Evolutionary conservation across 2,113 vertebrate species (phyloP), one percentile per base, ranked within the genome.

Genomic region (Eidolon helvum): DNA sequence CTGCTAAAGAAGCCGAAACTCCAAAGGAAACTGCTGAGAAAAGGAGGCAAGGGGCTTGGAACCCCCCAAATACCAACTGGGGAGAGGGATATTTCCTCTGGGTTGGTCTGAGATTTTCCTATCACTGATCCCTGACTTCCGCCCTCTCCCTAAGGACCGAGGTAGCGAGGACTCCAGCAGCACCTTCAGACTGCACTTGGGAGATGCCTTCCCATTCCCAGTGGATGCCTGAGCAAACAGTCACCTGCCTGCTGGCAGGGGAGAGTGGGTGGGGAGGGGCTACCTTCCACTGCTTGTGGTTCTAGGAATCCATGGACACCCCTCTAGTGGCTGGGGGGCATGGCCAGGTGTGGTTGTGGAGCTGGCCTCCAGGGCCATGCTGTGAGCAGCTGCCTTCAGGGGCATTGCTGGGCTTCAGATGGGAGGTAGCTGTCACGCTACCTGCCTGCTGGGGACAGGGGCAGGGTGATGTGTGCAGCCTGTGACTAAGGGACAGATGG

Each of bases 21-120:
- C 48, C 91, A 61, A 61, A 96, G 83, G n/a, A 80, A 87, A 96
- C 50, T 68, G 45, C 93, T 75, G 66, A 91, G 77, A 69, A 91
- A 83, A 90, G 68, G 53, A 30, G 35, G 69, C 55, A 63, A 71
- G 68, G 33, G 24, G 2, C 68, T 72, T 55, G n/a, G 24, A 35
- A 28, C 1, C 30, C 16, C 63, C 7, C 2, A 18, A 68, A 74
- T 57, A 14, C 35, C 24, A 33, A 79, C 30, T 0, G 0, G 11
- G 38, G 2, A 40, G 2, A 18, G 4, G 12, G 14, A 4, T 9
- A 2, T 12, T 12, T 55, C n/a, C 45, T 38, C 43, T 40, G 35
- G 26, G 12, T 21, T 28, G n/a, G 33, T n/a, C 78, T 69, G 53
- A 65, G 40, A 57, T 22, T 55, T 53, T 24, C 57, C 92, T 15